Conservation (phyloP, 1,140 invertebrate genomes). For the Cherax destructor region DNA sequence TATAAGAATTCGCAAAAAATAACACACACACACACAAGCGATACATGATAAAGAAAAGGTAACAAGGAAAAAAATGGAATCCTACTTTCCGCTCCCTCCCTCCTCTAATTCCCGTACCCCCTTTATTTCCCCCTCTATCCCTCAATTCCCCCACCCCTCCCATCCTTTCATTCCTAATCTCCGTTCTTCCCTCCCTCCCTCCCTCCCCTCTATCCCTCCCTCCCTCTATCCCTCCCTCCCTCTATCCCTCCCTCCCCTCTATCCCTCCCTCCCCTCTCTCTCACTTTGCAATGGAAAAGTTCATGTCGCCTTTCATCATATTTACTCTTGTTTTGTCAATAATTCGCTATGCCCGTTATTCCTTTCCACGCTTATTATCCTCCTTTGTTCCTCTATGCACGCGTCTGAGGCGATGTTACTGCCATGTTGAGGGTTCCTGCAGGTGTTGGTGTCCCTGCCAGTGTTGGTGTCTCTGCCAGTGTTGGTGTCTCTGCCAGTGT, state of each 20-base stretch:
- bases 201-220: neutral
- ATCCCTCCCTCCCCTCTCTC: neutral
- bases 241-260: neutral
- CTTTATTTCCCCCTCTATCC: too few species aligned
- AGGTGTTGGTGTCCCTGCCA: too few species aligned
- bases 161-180: too few species aligned
- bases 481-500: too few species aligned
- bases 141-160: neutral
- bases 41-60: too few species aligned
- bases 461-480: too few species aligned
- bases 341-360: slow-evolving; percentile 12
- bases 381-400: neutral
- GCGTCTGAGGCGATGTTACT: neutral
- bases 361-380: neutral
- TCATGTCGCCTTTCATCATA: slow-evolving; percentile 7
- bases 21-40: too few species aligned
- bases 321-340: slow-evolving; percentile 40
- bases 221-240: neutral
- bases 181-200: neutral
- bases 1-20: too few species aligned
- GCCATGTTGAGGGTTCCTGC: too few species aligned
- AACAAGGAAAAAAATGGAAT: too few species aligned
- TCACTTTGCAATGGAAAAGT: neutral
- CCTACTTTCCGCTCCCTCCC: too few species aligned
- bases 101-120: too few species aligned